A percentile compares a stretch with the other conserved stretches of the same genome.
These are phyloP conservation scores for Diaphora mendica DNA, from an alignment of 2,888 invertebrate genomes.

Conservation along the genomic window DNA sequence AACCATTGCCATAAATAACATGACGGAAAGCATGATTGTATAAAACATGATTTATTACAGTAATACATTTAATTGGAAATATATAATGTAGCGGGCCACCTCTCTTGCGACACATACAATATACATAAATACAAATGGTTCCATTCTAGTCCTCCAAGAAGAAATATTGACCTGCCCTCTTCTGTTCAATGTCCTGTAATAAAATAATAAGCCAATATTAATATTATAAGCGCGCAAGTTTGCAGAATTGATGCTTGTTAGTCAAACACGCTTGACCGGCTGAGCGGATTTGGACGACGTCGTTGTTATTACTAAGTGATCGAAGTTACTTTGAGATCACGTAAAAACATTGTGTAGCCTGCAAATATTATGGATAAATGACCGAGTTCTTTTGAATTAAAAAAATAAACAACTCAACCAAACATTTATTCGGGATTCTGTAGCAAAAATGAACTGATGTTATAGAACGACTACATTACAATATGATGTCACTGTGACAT, in stretches of 20 bases:
- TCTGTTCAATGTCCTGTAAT: slow-evolving; percentile 97
- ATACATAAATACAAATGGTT: slow-evolving; percentile 69
- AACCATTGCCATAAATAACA: slow-evolving; percentile 38
- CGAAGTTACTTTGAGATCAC: too few relatives aligned
- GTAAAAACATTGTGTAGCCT: too few relatives aligned
- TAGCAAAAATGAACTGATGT: too few relatives aligned
- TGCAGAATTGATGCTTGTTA: neutral
- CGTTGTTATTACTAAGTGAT: too few relatives aligned
- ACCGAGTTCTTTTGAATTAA: too few relatives aligned
- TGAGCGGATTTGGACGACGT: too few relatives aligned
- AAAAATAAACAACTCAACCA: too few relatives aligned
- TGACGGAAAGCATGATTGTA: slow-evolving; percentile 60
- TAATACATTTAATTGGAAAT: slow-evolving; percentile 81
- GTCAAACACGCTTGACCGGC: too few relatives aligned
- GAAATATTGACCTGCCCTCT: slow-evolving; percentile 98
- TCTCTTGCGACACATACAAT: slow-evolving; percentile 74
- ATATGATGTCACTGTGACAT: too few relatives aligned
- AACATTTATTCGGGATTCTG: too few relatives aligned
- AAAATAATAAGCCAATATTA: slow-evolving; percentile 39
- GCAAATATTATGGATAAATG: too few relatives aligned
- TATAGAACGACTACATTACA: too few relatives aligned
- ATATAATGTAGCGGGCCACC: slow-evolving; percentile 70
- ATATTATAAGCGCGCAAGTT: neutral
- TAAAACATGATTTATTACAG: slow-evolving; percentile 84
- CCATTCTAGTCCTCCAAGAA: slow-evolving; percentile 96